These are phyloP conservation scores for Hirtodrosophila histrioides DNA, from an alignment of 2,888 invertebrate species.

Conservation along the genomic window DNA sequence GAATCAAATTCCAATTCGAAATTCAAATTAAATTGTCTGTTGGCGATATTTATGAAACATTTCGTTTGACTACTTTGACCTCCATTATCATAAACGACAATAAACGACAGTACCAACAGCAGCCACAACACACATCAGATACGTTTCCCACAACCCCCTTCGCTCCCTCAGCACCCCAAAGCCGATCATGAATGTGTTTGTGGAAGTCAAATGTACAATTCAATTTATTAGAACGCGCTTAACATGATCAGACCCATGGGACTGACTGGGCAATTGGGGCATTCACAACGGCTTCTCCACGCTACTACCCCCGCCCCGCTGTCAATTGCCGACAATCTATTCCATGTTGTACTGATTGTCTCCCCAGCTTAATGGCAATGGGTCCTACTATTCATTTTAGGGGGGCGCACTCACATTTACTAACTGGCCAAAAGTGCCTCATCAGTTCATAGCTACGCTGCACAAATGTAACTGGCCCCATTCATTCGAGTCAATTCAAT, in stretches of 20 bases:
- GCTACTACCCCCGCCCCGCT: neutral
- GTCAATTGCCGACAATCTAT: slow-evolving; percentile 68
- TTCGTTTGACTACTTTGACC: slow-evolving; percentile 83
- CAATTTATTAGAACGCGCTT: slow-evolving; percentile 79
- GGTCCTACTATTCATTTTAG: slow-evolving; percentile 22
- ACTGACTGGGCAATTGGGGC: slow-evolving; percentile 55
- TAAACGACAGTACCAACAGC: slow-evolving; percentile 42
- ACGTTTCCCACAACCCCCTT: slow-evolving; percentile 3
- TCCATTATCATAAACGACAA: slow-evolving; percentile 81
- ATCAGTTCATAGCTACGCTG: slow-evolving; percentile 43
- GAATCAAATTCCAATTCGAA: slow-evolving; percentile 62
- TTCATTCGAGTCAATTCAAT: slow-evolving; percentile 15
- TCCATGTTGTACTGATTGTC: slow-evolving; percentile 53
- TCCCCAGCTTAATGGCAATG: slow-evolving; percentile 9
- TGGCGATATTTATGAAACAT: slow-evolving; percentile 80
- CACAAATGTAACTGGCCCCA: slow-evolving; percentile 16
- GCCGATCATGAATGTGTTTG: slow-evolving; percentile 20
- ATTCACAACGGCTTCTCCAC: slow-evolving; percentile 18
- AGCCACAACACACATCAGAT: slow-evolving; percentile 24
- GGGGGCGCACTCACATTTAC: slow-evolving; percentile 26
- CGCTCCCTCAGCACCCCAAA: neutral
- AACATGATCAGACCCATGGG: slow-evolving; percentile 60
- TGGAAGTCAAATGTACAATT: slow-evolving; percentile 79
- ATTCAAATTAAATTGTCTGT: slow-evolving; percentile 60
- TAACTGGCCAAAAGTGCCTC: slow-evolving; percentile 63